Evolutionary conservation across 1,140 invertebrate species (phyloP), one percentile per base, ranked within the genome.

Genomic region (Brachionus asplanchnoidis): DNA sequence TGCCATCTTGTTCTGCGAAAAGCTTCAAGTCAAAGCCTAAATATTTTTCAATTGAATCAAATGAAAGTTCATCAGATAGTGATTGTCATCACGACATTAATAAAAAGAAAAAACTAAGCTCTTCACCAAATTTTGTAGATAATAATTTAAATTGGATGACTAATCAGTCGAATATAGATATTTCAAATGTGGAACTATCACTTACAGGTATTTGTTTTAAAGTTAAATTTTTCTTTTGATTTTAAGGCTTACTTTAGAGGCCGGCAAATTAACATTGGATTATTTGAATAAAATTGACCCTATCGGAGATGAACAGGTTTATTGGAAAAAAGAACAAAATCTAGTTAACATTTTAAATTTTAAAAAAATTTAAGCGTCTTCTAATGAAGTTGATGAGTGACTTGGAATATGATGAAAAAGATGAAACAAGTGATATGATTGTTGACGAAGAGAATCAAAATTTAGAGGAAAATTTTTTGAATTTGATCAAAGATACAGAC

Each of bases 31-130:
- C 68, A 42, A 73, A 73, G 32, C 20, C 8, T 8, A 73, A 42
- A 36, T 28, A 3, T 8, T 23, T 11, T 40, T 12, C 32, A 20
- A 14, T 42, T 14, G 12, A 42, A 17, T 9, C 5, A 0, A 40
- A 73, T 73, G 73, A 77, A 3, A 50, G 42, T 26, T 50, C 17
- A 14, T 77, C 73, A 17, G 44, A 46, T 50, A n/a, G 26, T 50
- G 73, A 77, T 6, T 23, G 8, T 26, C 20, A 50, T 20, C 5
- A 26, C 3, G 73, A 77, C 50, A 12, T n/a, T 46, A 26, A 50
- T 77, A 82, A 82, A 36, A 82, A 82, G 28, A 82, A 60, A 42
- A 60, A 56, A 65, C 28, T 82, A 56, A 82, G 79, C 53, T 42
- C 36, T 11, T 82, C 79, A 1, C 53, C 79, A 3, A 82, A 82